Evolutionary conservation across 2,888 invertebrate genomes (phyloP).

Genomic region (Pachliopta kotzebuea): DNA sequence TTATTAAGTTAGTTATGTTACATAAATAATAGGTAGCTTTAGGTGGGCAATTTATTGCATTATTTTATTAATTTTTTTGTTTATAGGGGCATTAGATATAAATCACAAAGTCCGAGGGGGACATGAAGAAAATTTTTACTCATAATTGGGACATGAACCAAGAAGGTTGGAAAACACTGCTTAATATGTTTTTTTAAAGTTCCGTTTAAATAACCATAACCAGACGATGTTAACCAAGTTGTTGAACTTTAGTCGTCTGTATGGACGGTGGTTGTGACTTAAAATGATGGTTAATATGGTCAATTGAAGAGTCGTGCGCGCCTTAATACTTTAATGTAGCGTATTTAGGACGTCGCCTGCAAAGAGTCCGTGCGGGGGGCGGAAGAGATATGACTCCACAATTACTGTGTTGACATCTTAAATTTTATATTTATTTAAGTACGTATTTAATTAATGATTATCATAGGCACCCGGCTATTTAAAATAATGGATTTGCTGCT

Average conservation of each 20-base stretch:
- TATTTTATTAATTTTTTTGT: too few species aligned
- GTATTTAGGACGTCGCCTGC: conserved; percentile 54
- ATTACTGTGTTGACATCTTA: conserved; percentile 24
- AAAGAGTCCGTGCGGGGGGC: conserved; percentile 22
- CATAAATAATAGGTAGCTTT: too few species aligned
- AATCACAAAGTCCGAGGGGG: too few species aligned
- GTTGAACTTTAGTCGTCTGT: conserved; percentile 25
- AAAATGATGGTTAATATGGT: conserved; percentile 60
- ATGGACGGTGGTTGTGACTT: conserved; percentile 21
- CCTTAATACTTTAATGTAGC: conserved; percentile 62
- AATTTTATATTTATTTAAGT: conserved; percentile 10
- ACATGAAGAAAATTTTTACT: too few species aligned
- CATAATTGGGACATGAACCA: too few species aligned
- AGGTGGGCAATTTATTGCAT: too few species aligned
- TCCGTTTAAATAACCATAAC: neutral
- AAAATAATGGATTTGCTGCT: too few species aligned
- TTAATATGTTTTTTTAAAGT: too few species aligned
- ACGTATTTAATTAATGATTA: neutral
- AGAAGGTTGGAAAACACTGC: too few species aligned
- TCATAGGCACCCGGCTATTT: neutral
- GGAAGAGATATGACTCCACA: conserved; percentile 18
- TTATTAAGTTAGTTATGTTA: too few species aligned
- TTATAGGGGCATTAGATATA: too few species aligned
- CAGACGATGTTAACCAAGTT: conserved; percentile 27
- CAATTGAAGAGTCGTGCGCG: conserved; percentile 66